Evolutionary conservation across 2,113 vertebrate species (phyloP), one percentile per base, ranked within the genome.

Genomic region (Oostethus manadensis): DNA sequence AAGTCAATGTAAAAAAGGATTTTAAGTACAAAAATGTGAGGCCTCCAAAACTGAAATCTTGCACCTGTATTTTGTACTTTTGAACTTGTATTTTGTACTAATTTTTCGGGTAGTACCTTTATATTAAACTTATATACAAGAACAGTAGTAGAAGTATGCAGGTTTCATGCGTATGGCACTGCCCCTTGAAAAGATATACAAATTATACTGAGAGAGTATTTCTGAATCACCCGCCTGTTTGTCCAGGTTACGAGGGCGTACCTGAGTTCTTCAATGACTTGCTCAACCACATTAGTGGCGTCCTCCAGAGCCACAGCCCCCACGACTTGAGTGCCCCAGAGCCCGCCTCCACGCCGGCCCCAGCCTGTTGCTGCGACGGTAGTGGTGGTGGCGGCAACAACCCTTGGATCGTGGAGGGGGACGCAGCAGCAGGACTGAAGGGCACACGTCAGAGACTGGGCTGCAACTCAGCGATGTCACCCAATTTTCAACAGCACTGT

Each of bases 401-500:
- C 23, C 50, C 23, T 15, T 96, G 95, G 95, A 91, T 90, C 70
- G 85, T 93, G 42, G 94, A 96, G 78, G 91, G 76, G 0, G 94
- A 93, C 10, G 82, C 84, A 21, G 38, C 84, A 21, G 38, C 38
- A 42, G 90, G 81, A 18, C 80, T 87, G 73, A 97, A 94, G 81
- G 88, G 93, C 71, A 88, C 91, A 2, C 91, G 94, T 73, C 95
- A 96, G 92, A 96, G 95, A 95, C 94, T 97, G 63, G 93, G 93
- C 86, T 98, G 94, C 88, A 98, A 94, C 63, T 85, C 93, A 0
- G 78, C 92, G 20, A 89, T 97, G 89, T 94, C 95, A 11, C 94
- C 95, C 76, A 96, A 93, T 90, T 99, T 99, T 89, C 96, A 99
- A 89, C 94, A 98, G 91, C 95, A 98, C 86, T 98, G 96, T 4